A percentile compares a stretch with the other conserved stretches of the same genome.
Conservation (phyloP, 2,888 invertebrate species). For the Acleris literana region DNA sequence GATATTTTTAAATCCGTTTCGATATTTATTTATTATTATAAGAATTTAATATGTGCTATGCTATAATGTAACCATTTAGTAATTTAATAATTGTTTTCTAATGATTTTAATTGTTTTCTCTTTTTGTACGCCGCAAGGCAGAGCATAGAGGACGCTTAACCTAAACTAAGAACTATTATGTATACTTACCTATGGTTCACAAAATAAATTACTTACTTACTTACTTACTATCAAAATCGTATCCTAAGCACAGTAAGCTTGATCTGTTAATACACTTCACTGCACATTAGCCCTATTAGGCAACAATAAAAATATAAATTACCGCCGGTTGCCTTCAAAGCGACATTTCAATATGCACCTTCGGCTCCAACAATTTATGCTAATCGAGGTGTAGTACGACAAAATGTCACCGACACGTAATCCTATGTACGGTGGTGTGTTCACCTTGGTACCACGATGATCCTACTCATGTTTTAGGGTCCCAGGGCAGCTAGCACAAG, state of each 20-base stretch:
- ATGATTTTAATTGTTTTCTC: too few relatives aligned
- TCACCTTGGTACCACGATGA: conserved; percentile 23
- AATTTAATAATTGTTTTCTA: too few relatives aligned
- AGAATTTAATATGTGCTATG: too few relatives aligned
- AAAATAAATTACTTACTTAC: too few relatives aligned
- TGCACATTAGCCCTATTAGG: neutral
- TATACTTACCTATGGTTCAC: too few relatives aligned
- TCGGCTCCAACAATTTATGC: conserved; percentile 59
- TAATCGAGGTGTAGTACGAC: conserved; percentile 57
- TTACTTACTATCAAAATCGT: too few relatives aligned
- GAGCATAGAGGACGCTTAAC: too few relatives aligned
- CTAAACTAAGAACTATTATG: too few relatives aligned
- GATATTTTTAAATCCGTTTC: too few relatives aligned
- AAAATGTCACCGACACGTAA: conserved; percentile 67
- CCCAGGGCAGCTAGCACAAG: neutral
- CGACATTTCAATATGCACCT: conserved; percentile 38
- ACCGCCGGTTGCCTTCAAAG: conserved; percentile 18
- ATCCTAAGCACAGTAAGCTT: neutral
- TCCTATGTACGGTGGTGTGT: conserved; percentile 51
- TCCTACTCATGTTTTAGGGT: neutral
- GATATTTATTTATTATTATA: too few relatives aligned
- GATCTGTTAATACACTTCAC: neutral
- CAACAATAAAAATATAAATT: conserved; percentile 1
- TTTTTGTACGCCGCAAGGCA: too few relatives aligned
- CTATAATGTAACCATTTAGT: too few relatives aligned